Conservation (phyloP, 2,888 invertebrate species). For the Venusia cambrica region DNA sequence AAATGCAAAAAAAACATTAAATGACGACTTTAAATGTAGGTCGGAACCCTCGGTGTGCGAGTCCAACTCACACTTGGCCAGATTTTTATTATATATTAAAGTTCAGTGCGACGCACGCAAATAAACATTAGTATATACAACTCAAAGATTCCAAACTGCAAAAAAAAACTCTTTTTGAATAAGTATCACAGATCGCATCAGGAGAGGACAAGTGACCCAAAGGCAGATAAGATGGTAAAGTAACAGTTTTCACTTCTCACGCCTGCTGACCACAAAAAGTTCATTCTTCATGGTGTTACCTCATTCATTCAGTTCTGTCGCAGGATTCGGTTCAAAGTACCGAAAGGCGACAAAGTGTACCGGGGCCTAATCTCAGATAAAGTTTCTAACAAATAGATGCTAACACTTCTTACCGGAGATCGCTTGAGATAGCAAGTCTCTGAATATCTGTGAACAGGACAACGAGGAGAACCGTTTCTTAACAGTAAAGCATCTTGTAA, state of each 20-base stretch:
- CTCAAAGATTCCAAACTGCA: too few relatives aligned
- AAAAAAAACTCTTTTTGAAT: too few relatives aligned
- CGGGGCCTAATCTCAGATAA: conserved; percentile 36
- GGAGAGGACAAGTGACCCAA: too few relatives aligned
- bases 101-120: neutral
- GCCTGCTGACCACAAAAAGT: conserved; percentile 11
- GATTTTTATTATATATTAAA: neutral
- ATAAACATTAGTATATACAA: too few relatives aligned
- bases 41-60: too few relatives aligned
- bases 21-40: too few relatives aligned
- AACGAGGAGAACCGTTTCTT: too few relatives aligned
- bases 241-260: conserved; percentile 21
- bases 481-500: too few relatives aligned
- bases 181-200: too few relatives aligned
- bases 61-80: too few relatives aligned
- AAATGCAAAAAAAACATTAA: too few relatives aligned
- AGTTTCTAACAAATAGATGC: conserved; percentile 44
- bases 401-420: conserved; percentile 30
- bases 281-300: conserved; percentile 10
- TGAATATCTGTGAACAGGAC: conserved; percentile 25
- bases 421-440: conserved; percentile 35
- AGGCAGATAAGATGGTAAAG: too few relatives aligned
- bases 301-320: conserved; percentile 17
- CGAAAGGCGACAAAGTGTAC: conserved; percentile 20
- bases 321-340: conserved; percentile 23